A percentile compares a stretch with the other conserved stretches of the same genome.
These are phyloP conservation scores for Drosophila asahinai DNA, from an alignment of 1,140 invertebrate genomes.

Conservation along the genomic window DNA sequence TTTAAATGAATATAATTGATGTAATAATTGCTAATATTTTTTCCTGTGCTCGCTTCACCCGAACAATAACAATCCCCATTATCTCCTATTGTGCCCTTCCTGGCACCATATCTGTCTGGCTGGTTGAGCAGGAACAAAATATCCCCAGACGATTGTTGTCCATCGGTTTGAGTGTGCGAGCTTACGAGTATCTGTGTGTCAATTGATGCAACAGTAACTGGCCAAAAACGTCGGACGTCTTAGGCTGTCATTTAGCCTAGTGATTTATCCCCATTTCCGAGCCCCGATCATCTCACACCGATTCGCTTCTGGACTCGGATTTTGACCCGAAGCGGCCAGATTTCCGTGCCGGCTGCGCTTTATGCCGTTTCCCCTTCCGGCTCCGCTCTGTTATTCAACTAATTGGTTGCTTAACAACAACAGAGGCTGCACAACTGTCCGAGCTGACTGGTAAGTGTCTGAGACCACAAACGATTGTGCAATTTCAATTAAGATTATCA, in stretches of 20 bases:
- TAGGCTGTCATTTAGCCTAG: slow-evolving; percentile 75
- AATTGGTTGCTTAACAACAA: slow-evolving; percentile 76
- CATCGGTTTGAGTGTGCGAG: slow-evolving; percentile 20
- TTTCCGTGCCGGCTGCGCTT: slow-evolving; percentile 36
- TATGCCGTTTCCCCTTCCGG: slow-evolving; percentile 29
- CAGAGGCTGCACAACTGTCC: slow-evolving; percentile 44
- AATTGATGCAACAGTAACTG: slow-evolving; percentile 76
- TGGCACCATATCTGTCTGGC: slow-evolving; percentile 38
- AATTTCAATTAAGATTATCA: slow-evolving; percentile 74
- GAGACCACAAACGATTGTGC: slow-evolving; percentile 60
- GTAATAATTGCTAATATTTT: background rate
- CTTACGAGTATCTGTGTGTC: slow-evolving; percentile 42
- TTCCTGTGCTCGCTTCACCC: slow-evolving; percentile 25
- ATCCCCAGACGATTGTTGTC: slow-evolving; percentile 71
- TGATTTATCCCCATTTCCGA: slow-evolving; percentile 56
- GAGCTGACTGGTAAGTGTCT: slow-evolving; percentile 32
- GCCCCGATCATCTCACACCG: slow-evolving; percentile 3
- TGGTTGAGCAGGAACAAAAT: slow-evolving; percentile 65
- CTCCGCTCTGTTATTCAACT: slow-evolving; percentile 45
- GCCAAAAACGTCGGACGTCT: slow-evolving; percentile 70
- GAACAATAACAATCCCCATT: slow-evolving; percentile 78
- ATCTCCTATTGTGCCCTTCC: slow-evolving; percentile 16
- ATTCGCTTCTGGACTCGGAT: background rate
- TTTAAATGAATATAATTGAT: no score
- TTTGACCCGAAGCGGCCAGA: slow-evolving; percentile 29